phyloP scores from a whole-genome alignment of 2,797 vertebrate species.

The Melanotaenia parkinsoni region DNA sequence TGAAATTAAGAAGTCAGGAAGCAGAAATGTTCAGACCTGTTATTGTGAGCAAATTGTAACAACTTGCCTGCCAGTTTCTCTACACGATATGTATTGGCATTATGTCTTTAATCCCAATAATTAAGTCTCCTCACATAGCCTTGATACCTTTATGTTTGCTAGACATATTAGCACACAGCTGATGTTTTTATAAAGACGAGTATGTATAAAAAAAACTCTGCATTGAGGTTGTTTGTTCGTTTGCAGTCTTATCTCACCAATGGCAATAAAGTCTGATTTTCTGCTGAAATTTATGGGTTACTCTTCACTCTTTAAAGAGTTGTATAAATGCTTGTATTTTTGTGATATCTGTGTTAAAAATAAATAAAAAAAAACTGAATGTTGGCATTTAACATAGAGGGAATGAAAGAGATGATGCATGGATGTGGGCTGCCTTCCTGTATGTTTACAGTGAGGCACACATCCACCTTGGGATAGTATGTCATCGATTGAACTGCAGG shows the following conservation, averaged over 20 bases:
- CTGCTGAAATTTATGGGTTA: conserved; percentile 21
- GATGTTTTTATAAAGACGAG: conserved; percentile 5
- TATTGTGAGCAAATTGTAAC: conserved; percentile 33
- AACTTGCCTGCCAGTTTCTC: conserved; percentile 40
- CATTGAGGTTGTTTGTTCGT: background rate
- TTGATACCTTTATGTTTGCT: conserved; percentile 28
- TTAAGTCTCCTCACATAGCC: conserved; percentile 59
- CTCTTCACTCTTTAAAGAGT: conserved; percentile 9
- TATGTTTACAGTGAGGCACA: conserved; percentile 59
- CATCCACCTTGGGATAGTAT: conserved; percentile 77
- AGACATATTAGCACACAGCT: conserved; percentile 21
- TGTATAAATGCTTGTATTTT: no score
- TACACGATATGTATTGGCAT: conserved; percentile 51
- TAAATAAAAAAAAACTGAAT: conserved; percentile 48
- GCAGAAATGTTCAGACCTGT: conserved; percentile 26
- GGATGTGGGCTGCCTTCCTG: conserved; percentile 23
- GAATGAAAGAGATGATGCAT: conserved; percentile 23
- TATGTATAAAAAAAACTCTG: background rate
- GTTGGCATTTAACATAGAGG: conserved; percentile 67
- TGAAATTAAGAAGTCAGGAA: conserved; percentile 48
- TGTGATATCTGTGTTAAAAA: conserved; percentile 25
- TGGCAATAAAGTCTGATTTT: conserved; percentile 13
- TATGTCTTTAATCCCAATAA: conserved; percentile 66
- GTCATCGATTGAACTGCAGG: conserved; percentile 81
- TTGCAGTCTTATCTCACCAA: conserved; percentile 14